phyloP scores from a whole-genome alignment of 2,113 vertebrate species.

The Pollachius pollachius region DNA sequence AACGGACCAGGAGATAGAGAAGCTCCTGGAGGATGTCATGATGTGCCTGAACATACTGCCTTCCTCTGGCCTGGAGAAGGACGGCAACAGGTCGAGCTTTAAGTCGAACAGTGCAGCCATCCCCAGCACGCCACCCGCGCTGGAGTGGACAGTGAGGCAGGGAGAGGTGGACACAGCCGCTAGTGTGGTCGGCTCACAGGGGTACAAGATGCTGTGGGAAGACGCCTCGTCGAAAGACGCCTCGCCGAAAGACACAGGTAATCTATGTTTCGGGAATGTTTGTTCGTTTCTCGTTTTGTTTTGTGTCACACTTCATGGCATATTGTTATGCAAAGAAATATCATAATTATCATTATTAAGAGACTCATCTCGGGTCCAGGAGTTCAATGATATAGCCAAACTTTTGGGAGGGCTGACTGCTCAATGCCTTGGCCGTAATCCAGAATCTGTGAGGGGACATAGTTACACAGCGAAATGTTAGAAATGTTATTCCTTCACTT shows the following conservation, averaged over 20 bases:
- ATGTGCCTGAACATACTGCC: conserved; percentile 68
- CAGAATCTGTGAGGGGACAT: no score
- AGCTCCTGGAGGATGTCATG: conserved; percentile 70
- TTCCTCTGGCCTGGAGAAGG: conserved; percentile 21
- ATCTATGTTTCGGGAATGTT: not conserved
- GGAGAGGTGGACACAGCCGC: not conserved
- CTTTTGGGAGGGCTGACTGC: no score
- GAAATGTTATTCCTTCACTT: no score
- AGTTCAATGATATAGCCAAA: no score
- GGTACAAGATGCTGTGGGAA: not conserved
- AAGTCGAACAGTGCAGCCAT: not conserved
- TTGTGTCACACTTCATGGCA: no score
- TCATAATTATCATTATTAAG: no score
- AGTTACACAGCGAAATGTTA: no score
- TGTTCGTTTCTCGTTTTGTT: no score
- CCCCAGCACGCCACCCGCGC: not conserved
- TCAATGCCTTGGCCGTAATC: no score
- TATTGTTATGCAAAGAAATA: no score
- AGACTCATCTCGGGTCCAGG: no score
- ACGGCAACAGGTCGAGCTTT: conserved; percentile 8
- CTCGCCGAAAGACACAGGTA: conserved; percentile 33
- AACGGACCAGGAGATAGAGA: conserved; percentile 60
- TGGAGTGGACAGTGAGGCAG: not conserved
- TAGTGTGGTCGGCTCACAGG: conserved; percentile 8
- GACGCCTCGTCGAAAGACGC: not conserved